Evolutionary conservation across 2,888 invertebrate species (phyloP), one percentile per base, ranked within the genome.

Genomic region (Ormyrus labotus): DNA sequence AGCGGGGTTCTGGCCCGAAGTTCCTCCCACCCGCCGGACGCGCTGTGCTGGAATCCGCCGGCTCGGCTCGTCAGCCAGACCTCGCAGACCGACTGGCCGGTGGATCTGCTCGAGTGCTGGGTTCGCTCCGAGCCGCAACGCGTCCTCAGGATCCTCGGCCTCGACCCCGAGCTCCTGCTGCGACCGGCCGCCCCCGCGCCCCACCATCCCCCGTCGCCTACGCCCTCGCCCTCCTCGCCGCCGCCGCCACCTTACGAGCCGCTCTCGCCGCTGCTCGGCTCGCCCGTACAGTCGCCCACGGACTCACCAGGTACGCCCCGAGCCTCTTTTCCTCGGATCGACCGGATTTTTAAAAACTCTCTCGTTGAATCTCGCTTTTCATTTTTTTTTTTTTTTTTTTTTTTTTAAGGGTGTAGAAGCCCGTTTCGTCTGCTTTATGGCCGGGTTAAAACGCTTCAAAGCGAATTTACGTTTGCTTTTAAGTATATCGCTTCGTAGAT

Each of bases 11-110:
- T 96, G 72, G 95, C 95, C 1, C 93, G 96, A 80, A 95, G 96
- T 88, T 95, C 95, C 78, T 96, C 96, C 2, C 96, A 96, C 91
- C 96, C 96, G 0, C 96, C 96, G 0, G 96, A 96, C 86, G 96
- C 96, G 83, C 95, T 96, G 90, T 95, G 94, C 85, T 95, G 96
- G 93, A 95, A 95, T 87, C 92, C 88, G n/a, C 87, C 88, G 9
- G 84, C 84, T 9, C 84, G 90, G 6, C 80, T 81, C 80, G 87
- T 86, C 2, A 89, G 90, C 63, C 79, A 82, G 61, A 48, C 61
- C 9, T 94, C 94, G 10, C 95, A 95, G 90, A 95, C 95, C 4
- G 94, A 94, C 83, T 92, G 92, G 84, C 92, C 93, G 83, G 91
- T 93, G 9, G 93, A 94, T 84, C 89, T 92, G 76, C 92, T 95